phyloP scores from a whole-genome alignment of 1,140 invertebrate species.

The Nasonia vitripennis region DNA sequence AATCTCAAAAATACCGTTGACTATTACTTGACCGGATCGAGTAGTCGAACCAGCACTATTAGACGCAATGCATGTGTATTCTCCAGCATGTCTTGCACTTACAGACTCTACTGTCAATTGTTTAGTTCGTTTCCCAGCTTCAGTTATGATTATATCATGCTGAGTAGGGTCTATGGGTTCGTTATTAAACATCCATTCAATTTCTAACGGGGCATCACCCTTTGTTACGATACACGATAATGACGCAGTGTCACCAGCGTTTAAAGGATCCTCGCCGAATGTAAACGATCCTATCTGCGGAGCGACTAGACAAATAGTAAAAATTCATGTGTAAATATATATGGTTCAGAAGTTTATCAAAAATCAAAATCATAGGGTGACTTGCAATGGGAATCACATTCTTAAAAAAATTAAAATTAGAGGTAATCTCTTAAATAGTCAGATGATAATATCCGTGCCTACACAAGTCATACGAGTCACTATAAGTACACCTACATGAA shows the following conservation, averaged over 20 bases:
- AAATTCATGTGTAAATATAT: neutral
- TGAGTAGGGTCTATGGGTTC: slow-evolving; percentile 58
- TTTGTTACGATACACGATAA: slow-evolving; percentile 84
- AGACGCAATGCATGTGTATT: slow-evolving; percentile 86
- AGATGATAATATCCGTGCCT: neutral
- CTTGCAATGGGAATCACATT: neutral
- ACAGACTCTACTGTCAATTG: slow-evolving; percentile 84
- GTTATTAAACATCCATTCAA: slow-evolving; percentile 83
- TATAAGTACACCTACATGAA: neutral
- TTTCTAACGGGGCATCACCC: slow-evolving; percentile 84
- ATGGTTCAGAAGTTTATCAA: neutral
- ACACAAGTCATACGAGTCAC: slow-evolving; percentile 35
- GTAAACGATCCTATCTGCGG: slow-evolving; percentile 81
- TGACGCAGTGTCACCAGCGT: slow-evolving; percentile 83
- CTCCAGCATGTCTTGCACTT: slow-evolving; percentile 82
- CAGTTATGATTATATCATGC: slow-evolving; percentile 74
- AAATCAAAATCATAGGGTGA: neutral
- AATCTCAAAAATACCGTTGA: slow-evolving; percentile 78
- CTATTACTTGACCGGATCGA: slow-evolving; percentile 79
- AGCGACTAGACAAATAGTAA: slow-evolving; percentile 74
- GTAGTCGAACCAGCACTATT: slow-evolving; percentile 82
- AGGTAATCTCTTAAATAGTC: neutral
- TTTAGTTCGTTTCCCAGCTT: slow-evolving; percentile 81
- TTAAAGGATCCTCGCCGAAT: slow-evolving; percentile 81
- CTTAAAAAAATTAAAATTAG: neutral